Conservation (phyloP, 2,888 invertebrate species). For the Erynnis tages region DNA sequence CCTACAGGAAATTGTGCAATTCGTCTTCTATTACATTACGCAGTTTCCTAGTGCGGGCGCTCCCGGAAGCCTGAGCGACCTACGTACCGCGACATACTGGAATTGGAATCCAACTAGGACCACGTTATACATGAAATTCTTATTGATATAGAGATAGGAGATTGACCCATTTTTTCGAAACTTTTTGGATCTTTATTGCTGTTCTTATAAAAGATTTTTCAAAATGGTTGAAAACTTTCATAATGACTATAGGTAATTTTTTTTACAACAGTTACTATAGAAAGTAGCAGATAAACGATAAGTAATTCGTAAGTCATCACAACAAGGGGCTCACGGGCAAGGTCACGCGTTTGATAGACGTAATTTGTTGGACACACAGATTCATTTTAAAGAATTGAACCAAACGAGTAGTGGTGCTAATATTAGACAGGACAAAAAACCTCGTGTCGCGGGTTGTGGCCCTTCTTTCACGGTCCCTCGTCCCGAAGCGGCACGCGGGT, state of each 20-base stretch:
- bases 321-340: too few species aligned
- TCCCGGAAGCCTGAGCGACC: constrained; percentile 53
- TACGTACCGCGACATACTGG: constrained; percentile 26
- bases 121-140: not conserved
- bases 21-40: constrained; percentile 55
- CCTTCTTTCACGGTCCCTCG: constrained; percentile 68
- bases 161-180: too few species aligned
- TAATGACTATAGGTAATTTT: too few species aligned
- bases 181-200: too few species aligned
- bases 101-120: constrained; percentile 14
- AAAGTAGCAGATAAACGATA: too few species aligned
- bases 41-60: constrained; percentile 48
- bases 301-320: too few species aligned
- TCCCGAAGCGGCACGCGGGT: constrained; percentile 40
- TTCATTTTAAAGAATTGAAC: constrained; percentile 54
- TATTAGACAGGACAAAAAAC: constrained; percentile 72
- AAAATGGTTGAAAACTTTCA: too few species aligned
- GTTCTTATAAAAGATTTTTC: too few species aligned
- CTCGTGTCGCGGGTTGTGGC: constrained; percentile 59
- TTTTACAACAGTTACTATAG: too few species aligned
- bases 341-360: too few species aligned
- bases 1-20: constrained; percentile 67
- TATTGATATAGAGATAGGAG: too few species aligned
- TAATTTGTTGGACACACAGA: too few species aligned
- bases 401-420: constrained; percentile 63